Conservation (phyloP, 2,888 invertebrate genomes). For the Meganola albula region DNA sequence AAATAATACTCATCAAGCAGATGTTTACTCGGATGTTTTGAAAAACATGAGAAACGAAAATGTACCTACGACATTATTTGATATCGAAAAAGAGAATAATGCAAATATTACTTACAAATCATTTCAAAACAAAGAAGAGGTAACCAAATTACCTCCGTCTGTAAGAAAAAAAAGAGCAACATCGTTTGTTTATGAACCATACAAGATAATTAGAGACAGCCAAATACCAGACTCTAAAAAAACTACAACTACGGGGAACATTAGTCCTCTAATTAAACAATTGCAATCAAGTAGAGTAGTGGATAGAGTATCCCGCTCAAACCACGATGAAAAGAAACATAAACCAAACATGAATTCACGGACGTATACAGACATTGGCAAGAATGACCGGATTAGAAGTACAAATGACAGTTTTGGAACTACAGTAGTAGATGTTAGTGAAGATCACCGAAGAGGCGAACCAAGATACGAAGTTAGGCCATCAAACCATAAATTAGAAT, state of each 20-base stretch:
- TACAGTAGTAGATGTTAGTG: constrained; percentile 51
- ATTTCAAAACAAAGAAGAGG: constrained; percentile 37
- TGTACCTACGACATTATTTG: constrained; percentile 6
- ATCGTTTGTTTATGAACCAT: constrained; percentile 66
- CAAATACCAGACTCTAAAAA: constrained; percentile 61
- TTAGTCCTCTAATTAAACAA: constrained; percentile 65
- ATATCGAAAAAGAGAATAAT: constrained; percentile 5
- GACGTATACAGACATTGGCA: constrained; percentile 58
- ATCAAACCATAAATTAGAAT: constrained; percentile 51
- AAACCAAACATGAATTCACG: constrained; percentile 41
- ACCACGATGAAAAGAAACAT: constrained; percentile 40
- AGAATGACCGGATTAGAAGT: constrained; percentile 51
- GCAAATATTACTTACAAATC: constrained; percentile 29
- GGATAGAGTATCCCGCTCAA: constrained; percentile 45
- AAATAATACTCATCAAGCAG: constrained; percentile 35
- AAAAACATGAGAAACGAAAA: constrained; percentile 50
- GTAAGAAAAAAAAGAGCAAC: constrained; percentile 48
- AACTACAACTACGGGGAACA: constrained; percentile 54
- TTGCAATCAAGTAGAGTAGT: constrained; percentile 57
- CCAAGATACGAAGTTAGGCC: constrained; percentile 61
- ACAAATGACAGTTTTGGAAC: constrained; percentile 30
- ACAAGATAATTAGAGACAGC: constrained; percentile 65
- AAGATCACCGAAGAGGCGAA: constrained; percentile 58
- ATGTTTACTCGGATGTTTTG: constrained; percentile 63
- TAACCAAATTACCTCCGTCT: constrained; percentile 26